A percentile compares a stretch with the other conserved stretches of the same genome.
These are phyloP conservation scores for Enteromius thamalakanensis DNA, from an alignment of 2,797 vertebrate genomes.

Conservation along the genomic window DNA sequence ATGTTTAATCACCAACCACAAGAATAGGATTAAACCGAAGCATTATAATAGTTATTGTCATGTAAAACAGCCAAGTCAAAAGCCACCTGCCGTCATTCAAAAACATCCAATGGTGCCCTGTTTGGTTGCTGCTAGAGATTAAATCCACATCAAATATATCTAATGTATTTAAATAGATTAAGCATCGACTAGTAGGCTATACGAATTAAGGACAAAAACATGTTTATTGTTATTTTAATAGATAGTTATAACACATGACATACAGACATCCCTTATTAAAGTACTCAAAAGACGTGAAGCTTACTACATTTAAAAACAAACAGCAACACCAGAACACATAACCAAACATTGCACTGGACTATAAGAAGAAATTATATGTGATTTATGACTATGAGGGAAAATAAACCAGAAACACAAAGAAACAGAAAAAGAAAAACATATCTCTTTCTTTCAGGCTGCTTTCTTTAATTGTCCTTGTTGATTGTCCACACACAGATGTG, in stretches of 20 bases:
- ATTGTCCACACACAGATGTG: neutral
- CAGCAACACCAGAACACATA: neutral
- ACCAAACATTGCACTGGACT: conserved; percentile 1
- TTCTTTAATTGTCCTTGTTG: neutral
- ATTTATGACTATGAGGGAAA: neutral
- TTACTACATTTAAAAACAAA: conserved; percentile 17
- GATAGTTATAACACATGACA: conserved; percentile 72
- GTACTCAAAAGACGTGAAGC: neutral
- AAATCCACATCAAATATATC: neutral
- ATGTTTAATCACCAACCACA: neutral
- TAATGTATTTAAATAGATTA: neutral
- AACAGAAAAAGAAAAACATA: neutral
- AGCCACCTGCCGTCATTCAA: conserved; percentile 9
- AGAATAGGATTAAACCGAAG: neutral
- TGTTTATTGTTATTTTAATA: conserved; percentile 43
- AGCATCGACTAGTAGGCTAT: too few relatives aligned
- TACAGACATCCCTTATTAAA: neutral
- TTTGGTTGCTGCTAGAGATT: neutral
- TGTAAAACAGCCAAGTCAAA: conserved; percentile 20
- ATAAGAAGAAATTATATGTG: neutral
- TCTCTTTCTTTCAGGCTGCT: neutral
- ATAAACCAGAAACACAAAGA: neutral
- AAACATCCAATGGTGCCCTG: neutral
- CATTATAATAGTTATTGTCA: conserved; percentile 12
- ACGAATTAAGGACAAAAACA: neutral